These are phyloP conservation scores for Lepidothrix coronata DNA, from an alignment of 2,113 vertebrate species.

Conservation along the genomic window DNA sequence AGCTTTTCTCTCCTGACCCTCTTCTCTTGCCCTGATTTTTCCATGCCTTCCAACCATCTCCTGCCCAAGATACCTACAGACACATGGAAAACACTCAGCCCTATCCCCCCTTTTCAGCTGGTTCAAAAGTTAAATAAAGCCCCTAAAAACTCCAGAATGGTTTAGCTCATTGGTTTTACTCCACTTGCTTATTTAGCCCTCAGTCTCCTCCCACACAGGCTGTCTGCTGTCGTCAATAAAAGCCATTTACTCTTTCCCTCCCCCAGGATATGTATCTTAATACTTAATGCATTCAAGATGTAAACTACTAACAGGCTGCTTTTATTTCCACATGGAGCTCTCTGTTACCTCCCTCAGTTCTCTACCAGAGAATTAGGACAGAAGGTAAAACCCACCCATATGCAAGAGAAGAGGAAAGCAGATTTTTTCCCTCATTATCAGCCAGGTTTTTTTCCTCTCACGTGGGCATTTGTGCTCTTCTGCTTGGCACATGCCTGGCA, in stretches of 20 bases:
- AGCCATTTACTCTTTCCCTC: slow-evolving; percentile 14
- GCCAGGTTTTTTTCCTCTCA: neutral
- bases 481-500: neutral
- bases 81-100: neutral
- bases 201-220: neutral
- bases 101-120: neutral
- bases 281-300: neutral
- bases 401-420: neutral
- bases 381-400: neutral
- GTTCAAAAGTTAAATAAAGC: neutral
- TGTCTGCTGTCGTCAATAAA: neutral
- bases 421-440: neutral
- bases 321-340: neutral
- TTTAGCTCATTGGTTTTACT: neutral
- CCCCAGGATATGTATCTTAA: neutral
- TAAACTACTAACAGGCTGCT: neutral
- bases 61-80: neutral
- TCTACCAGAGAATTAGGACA: neutral
- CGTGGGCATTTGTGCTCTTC: neutral
- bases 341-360: neutral
- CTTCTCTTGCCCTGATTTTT: neutral
- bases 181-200: neutral
- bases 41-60: neutral
- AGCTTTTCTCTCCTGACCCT: neutral
- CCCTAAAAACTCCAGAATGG: neutral